Percentiles rank a stretch among this genome's conserved stretches.
phyloP scores from a whole-genome alignment of 2,888 invertebrate genomes.

The Mayetiola destructor region DNA sequence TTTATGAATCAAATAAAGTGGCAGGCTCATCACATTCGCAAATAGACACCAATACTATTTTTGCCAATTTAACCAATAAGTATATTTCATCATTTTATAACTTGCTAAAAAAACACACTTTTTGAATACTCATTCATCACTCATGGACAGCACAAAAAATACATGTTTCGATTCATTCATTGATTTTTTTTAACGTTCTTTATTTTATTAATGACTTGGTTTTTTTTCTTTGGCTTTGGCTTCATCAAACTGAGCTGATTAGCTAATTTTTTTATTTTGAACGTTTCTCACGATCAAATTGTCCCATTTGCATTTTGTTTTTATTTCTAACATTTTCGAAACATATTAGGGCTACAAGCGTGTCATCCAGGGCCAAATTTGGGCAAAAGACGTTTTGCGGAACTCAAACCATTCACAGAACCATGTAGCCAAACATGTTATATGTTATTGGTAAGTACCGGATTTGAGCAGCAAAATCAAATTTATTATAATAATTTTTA shows the following conservation, averaged over 20 bases:
- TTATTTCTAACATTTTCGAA: conserved; percentile 2
- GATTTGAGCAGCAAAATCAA: not conserved
- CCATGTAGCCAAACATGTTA: conserved; percentile 81
- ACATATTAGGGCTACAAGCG: conserved; percentile 60
- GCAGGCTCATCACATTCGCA: too few relatives aligned
- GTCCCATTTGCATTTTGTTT: not conserved
- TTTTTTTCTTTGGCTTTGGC: conserved; percentile 23
- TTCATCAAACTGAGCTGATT: conserved; percentile 26
- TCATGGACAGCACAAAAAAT: too few relatives aligned
- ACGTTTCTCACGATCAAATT: not conserved
- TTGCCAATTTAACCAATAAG: too few relatives aligned
- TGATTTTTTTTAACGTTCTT: not conserved
- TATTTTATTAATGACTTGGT: not conserved
- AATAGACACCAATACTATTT: too few relatives aligned
- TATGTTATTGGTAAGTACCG: conserved; percentile 57
- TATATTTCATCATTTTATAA: too few relatives aligned
- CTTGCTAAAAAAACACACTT: too few relatives aligned
- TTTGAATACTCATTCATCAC: too few relatives aligned
- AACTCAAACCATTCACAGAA: conserved; percentile 70
- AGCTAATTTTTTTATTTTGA: not conserved
- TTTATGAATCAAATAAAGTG: too few relatives aligned
- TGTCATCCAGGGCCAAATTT: conserved; percentile 85
- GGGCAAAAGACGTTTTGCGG: conserved; percentile 74
- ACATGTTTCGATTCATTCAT: not conserved
- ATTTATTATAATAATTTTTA: conserved; percentile 14